These are phyloP conservation scores for Muschampia plurimacula DNA, from an alignment of 2,888 invertebrate genomes.

Conservation along the genomic window DNA sequence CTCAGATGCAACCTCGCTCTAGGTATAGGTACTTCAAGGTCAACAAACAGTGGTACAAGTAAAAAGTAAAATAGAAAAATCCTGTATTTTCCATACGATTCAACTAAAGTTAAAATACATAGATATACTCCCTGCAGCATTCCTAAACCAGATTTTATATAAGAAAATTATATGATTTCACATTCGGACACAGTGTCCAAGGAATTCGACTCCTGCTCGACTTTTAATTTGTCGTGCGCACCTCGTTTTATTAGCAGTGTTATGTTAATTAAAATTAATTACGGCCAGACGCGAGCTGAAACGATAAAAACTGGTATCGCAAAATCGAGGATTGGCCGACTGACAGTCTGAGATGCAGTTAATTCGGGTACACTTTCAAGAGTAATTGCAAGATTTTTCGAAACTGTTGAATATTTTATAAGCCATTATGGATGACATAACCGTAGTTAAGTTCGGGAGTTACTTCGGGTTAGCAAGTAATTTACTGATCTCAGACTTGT, in stretches of 20 bases:
- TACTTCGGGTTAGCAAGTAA: no score
- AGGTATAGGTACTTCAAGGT: no score
- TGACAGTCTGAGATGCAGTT: slow-evolving; percentile 6
- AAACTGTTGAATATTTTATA: neutral
- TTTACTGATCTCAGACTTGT: no score
- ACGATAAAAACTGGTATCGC: slow-evolving; percentile 13
- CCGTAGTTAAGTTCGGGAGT: no score
- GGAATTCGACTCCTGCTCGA: slow-evolving; percentile 21
- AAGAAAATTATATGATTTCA: neutral
- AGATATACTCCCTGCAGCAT: neutral
- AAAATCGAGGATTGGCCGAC: slow-evolving; percentile 5
- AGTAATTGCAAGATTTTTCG: neutral
- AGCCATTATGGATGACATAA: no score
- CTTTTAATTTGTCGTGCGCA: slow-evolving; percentile 30
- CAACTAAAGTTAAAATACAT: no score
- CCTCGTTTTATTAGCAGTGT: slow-evolving; percentile 18
- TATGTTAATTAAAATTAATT: slow-evolving; percentile 36
- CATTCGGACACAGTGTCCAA: neutral
- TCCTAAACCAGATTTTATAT: slow-evolving; percentile 8
- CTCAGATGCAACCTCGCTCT: no score
- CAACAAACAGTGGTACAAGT: no score
- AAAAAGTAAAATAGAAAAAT: no score
- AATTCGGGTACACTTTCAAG: slow-evolving; percentile 22
- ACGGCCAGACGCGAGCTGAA: slow-evolving; percentile 20
- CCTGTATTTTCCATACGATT: no score